Evolutionary conservation across 92 coral and sea anemone genomes (phyloP), one percentile per base, ranked within the genome.

Genomic region (Paramuricea clavata): DNA sequence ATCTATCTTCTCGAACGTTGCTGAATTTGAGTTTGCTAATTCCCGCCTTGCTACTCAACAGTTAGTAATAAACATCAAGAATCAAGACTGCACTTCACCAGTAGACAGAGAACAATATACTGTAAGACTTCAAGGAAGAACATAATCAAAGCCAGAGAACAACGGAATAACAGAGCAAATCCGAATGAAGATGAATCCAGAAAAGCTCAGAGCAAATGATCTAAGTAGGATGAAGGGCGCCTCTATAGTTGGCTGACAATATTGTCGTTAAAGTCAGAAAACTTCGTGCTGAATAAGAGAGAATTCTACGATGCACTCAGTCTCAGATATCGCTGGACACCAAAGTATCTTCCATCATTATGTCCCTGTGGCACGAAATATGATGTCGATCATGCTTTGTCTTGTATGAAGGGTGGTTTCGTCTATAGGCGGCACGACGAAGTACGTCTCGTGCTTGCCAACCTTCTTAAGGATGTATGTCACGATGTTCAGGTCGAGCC

Each of bases 401-500:
- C 76, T 23, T 70, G 76, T 43, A 70, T 70, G 76, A 70, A 33
- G 30, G 43, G 42, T 30, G 76, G 43, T 22, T 70, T 27, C 50
- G 22, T 70, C 43, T 19, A 70, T 44, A 70, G 76, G 76, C 21
- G 76, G 43, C 30, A n/a, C n/a, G n/a, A n/a, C n/a, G n/a, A n/a
- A n/a, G n/a, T n/a, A n/a, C n/a, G n/a, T n/a, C n/a, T n/a, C n/a
- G n/a, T n/a, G n/a, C n/a, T n/a, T n/a, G 84, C 80, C 82, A 90
- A 68, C 75, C 85, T 86, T 35, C 88, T 90, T 36, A 74, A 90
- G 41, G 93, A 86, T 23, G 88, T 86, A 34, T 86, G 81, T 39
- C 80, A 86, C 33, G 90, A 90, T 75, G 90, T 88, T 44, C 50
- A 72, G 36, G 60, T 82, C 0, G 91, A 88, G 69, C 84, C 91